phyloP scores from a whole-genome alignment of 92 coral and sea anemone genomes.

The Chrysogorgia sp. region DNA sequence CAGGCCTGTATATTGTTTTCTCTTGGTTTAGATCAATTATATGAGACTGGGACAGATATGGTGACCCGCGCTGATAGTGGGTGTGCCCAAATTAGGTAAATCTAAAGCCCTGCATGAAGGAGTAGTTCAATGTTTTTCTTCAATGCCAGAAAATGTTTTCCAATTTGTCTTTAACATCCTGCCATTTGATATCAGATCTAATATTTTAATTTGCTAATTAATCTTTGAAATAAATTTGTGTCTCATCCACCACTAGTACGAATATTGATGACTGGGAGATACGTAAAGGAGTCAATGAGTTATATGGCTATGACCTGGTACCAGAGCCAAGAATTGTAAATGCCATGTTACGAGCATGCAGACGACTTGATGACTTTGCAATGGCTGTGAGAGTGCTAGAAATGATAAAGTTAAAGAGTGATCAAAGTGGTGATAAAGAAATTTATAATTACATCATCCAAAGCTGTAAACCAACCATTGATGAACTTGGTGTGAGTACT shows the following conservation, averaged over 20 bases:
- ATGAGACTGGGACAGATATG: no score
- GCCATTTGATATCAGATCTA: no score
- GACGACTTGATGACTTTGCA: slow-evolving; percentile 80
- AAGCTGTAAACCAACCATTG: slow-evolving; percentile 83
- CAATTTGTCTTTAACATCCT: no score
- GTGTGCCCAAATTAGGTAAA: no score
- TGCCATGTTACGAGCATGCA: slow-evolving; percentile 95
- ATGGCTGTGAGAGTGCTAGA: slow-evolving; percentile 84
- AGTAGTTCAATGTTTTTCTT: no score
- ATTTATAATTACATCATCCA: slow-evolving; percentile 80
- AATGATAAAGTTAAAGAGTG: slow-evolving; percentile 72
- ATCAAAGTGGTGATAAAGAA: slow-evolving; percentile 71
- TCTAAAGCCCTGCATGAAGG: no score
- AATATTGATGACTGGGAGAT: slow-evolving; percentile 95
- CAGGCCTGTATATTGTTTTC: no score
- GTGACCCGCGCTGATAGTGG: no score
- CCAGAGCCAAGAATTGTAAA: slow-evolving; percentile 95
- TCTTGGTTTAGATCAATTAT: no score
- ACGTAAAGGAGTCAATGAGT: slow-evolving; percentile 85
- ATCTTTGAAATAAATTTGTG: neutral
- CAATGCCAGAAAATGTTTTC: no score
- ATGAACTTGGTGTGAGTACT: slow-evolving; percentile 83
- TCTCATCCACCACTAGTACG: slow-evolving; percentile 41
- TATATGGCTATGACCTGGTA: slow-evolving; percentile 91
- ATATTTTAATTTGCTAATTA: no score